Base-by-base conservation (phyloP, 1,140 invertebrate species). In the Apis dorsata region DNA sequence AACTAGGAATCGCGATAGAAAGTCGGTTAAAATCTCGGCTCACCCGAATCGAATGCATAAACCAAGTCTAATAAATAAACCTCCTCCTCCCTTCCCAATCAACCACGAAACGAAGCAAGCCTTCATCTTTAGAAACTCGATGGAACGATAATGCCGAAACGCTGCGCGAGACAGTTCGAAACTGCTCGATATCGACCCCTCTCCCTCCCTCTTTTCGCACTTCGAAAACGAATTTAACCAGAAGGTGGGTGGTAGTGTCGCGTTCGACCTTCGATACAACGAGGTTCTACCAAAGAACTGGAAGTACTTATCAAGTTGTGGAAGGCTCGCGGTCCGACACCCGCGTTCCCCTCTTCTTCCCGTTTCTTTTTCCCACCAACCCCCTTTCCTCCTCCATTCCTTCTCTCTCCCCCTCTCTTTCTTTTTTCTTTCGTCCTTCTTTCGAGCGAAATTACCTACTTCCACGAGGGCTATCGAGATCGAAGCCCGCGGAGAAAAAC, bases 401-500 rank as follows among this genome's bases (percentile, higher is more conserved):
- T 1, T 55, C 49, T 3, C 19, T 17, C 70, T 53, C 65, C 24
- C 49, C 3, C 19, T 17, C 70, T 53, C 65, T 34, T 49, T 24
- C 10, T 79, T 65, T 65, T 34, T 74, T 60, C 65, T 72, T 57
- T 21, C 63, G 34, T 66, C 69, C 51, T 74, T 19, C 44, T 7
- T 59, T 19, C 70, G 34, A 68, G 80, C 81, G 71, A 86, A 91
- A 91, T 91, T 90, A 91, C 89, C 88, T 83, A 86, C 82, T 86
- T 88, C 82, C 80, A 82, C 76, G 88, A 44, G 79, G 85, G 86
- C 88, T 90, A 85, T 89, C 86, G 86, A 73, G 87, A 88, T 89
- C 85, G 84, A 87, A 34, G 84, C 84, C 84, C 83, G 82, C 88
- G 82, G 86, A 88, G 88, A 85, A 90, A 44, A 90, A 90, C 88